A percentile compares a stretch with the other conserved stretches of the same genome.
Conservation (phyloP, 2,113 vertebrate genomes). For the Otolemur garnettii region DNA sequence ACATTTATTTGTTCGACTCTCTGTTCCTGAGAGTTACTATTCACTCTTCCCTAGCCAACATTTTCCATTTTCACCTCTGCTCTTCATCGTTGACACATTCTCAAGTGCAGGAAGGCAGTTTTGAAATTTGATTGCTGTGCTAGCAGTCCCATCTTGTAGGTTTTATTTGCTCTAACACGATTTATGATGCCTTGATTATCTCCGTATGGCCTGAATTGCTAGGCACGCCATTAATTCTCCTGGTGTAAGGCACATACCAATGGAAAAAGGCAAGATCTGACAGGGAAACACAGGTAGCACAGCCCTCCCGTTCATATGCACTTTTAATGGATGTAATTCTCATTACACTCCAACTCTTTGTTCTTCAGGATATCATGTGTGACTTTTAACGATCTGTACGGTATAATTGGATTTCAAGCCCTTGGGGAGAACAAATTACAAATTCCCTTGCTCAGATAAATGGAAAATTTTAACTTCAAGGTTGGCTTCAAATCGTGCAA, state of each 20-base stretch:
- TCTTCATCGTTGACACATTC: not conserved
- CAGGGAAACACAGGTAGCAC: constrained; percentile 35
- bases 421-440: constrained; percentile 42
- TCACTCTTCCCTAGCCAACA: not conserved
- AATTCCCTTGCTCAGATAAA: not conserved
- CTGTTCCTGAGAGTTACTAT: not conserved
- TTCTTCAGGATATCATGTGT: constrained; percentile 56
- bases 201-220: constrained; percentile 61
- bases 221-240: constrained; percentile 61
- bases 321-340: constrained; percentile 47
- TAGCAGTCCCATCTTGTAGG: constrained; percentile 28
- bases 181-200: constrained; percentile 73
- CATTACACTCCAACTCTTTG: constrained; percentile 42
- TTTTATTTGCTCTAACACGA: constrained; percentile 62
- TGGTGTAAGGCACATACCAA: constrained; percentile 23
- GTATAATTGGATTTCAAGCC: constrained; percentile 64
- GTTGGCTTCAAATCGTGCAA: constrained; percentile 43
- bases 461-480: not conserved
- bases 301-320: not conserved
- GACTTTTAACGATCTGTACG: constrained; percentile 66
- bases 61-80: not conserved
- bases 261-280: constrained; percentile 26
- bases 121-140: constrained; percentile 54
- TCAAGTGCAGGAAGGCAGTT: constrained; percentile 18
- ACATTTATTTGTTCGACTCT: not conserved